A percentile compares a stretch with the other conserved stretches of the same genome.
Conservation (phyloP, 2,888 invertebrate genomes). For the Melipona beecheii region DNA sequence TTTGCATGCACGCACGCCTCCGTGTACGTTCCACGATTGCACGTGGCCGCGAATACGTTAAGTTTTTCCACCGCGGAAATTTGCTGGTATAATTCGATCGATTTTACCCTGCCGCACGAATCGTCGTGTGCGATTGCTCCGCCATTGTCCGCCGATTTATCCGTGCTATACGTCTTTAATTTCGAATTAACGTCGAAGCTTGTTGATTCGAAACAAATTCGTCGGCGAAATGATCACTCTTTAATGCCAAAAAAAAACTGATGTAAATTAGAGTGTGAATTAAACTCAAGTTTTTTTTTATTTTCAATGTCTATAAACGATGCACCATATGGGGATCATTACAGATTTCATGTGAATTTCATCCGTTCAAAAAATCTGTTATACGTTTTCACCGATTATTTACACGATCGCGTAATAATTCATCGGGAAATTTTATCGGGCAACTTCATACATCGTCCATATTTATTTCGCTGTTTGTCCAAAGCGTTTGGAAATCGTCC, state of each 20-base stretch:
- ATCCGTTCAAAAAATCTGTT: neutral
- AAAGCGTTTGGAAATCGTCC: slow-evolving; percentile 37
- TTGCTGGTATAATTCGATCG: slow-evolving; percentile 17
- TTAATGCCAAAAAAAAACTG: neutral
- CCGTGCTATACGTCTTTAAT: neutral
- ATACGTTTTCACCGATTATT: neutral
- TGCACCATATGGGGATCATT: neutral
- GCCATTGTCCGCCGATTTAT: neutral
- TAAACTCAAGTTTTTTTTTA: no score
- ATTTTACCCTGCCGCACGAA: neutral
- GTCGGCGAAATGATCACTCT: neutral
- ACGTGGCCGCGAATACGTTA: slow-evolving; percentile 20
- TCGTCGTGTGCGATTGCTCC: neutral
- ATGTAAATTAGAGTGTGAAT: neutral
- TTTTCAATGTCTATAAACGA: neutral
- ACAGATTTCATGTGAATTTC: neutral
- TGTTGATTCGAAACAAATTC: neutral
- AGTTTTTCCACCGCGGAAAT: slow-evolving; percentile 20
- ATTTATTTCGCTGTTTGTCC: slow-evolving; percentile 46
- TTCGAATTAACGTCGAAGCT: neutral
- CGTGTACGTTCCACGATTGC: neutral
- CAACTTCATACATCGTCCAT: slow-evolving; percentile 10
- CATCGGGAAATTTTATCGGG: slow-evolving; percentile 20
- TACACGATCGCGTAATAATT: slow-evolving; percentile 24
- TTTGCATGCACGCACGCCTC: slow-evolving; percentile 22